Percentiles rank a stretch among this genome's conserved stretches.
These are phyloP conservation scores for Sebastes kiyomatsui DNA, from an alignment of 2,797 vertebrate genomes.

Conservation along the genomic window DNA sequence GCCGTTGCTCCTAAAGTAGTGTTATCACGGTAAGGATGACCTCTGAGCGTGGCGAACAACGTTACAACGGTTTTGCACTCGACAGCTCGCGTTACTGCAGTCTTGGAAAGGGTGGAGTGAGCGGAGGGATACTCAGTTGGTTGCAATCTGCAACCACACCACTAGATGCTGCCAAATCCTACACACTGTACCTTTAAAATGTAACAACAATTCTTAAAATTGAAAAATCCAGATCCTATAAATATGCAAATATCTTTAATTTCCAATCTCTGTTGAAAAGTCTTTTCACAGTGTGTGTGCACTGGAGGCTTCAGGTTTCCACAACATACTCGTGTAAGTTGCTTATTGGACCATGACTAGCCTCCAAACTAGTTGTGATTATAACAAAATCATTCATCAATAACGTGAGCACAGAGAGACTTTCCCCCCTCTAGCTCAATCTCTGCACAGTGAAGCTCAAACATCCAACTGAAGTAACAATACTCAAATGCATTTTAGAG, in stretches of 20 bases:
- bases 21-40: no score
- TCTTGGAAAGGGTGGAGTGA: no score
- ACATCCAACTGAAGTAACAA: neutral
- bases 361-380: neutral
- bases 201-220: neutral
- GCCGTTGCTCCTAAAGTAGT: no score
- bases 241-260: neutral
- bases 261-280: neutral
- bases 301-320: neutral
- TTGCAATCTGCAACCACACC: no score
- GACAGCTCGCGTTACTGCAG: no score
- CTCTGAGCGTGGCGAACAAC: no score
- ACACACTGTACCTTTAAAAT: no score
- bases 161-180: no score
- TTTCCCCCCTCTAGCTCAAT: neutral
- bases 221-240: neutral
- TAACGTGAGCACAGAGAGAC: neutral
- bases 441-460: slow-evolving; percentile 19
- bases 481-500: neutral
- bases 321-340: neutral
- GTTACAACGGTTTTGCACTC: no score
- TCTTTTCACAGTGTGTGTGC: neutral
- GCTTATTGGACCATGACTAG: neutral
- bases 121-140: no score
- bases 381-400: no score